phyloP scores from a whole-genome alignment of 2,113 vertebrate genomes.

The Haliaeetus leucogaster region DNA sequence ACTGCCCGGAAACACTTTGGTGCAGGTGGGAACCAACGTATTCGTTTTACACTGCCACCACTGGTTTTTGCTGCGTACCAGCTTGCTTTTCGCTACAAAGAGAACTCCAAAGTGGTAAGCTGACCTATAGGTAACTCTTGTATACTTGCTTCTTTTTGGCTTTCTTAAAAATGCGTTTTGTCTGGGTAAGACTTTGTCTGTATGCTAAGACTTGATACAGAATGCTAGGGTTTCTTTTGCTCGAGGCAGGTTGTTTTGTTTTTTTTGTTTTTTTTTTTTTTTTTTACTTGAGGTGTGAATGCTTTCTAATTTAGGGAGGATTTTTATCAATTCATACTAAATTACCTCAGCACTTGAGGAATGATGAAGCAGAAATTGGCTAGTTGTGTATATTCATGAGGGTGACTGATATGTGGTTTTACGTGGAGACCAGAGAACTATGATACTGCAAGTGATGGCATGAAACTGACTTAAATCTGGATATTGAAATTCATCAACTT shows the following conservation, averaged over 20 bases:
- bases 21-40: conserved; percentile 94
- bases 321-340: neutral
- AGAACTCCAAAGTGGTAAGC: conserved; percentile 88
- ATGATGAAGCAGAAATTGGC: neutral
- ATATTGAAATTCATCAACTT: neutral
- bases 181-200: neutral
- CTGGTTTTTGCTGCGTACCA: conserved; percentile 96
- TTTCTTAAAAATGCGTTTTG: neutral
- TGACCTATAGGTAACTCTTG: neutral
- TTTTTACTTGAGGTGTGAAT: neutral
- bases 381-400: neutral
- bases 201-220: neutral
- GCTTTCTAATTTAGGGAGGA: neutral
- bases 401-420: neutral
- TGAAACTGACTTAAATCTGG: neutral
- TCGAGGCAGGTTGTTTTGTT: neutral
- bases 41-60: conserved; percentile 92
- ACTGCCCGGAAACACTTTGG: conserved; percentile 98
- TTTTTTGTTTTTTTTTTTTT: neutral
- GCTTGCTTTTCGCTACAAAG: conserved; percentile 95
- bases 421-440: neutral
- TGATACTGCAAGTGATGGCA: neutral
- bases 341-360: neutral
- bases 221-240: neutral
- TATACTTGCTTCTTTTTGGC: neutral